A percentile compares a stretch with the other conserved stretches of the same genome.
phyloP scores from a whole-genome alignment of 2,797 vertebrate genomes.

The Acanthiza pusilla region DNA sequence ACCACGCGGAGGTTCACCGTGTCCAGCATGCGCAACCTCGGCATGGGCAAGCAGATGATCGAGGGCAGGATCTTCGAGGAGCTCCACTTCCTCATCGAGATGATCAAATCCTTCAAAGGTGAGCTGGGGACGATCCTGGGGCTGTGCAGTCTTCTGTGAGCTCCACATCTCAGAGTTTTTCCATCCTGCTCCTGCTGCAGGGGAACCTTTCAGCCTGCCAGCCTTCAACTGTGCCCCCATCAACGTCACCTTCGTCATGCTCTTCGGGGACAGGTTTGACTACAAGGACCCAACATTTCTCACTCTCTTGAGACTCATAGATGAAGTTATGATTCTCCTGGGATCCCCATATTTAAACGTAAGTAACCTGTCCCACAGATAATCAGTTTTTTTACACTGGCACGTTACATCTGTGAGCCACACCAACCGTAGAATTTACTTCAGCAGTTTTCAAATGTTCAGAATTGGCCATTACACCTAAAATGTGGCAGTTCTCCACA shows the following conservation, averaged over 20 bases:
- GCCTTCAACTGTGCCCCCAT: constrained; percentile 71
- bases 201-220: constrained; percentile 66
- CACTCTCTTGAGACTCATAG: constrained; percentile 71
- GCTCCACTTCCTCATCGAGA: constrained; percentile 55
- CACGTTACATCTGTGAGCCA: background rate
- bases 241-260: constrained; percentile 68
- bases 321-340: constrained; percentile 74
- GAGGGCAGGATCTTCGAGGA: constrained; percentile 65
- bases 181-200: background rate
- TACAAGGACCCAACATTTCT: constrained; percentile 67
- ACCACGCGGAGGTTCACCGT: constrained; percentile 66
- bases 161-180: background rate
- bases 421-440: background rate
- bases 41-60: constrained; percentile 61
- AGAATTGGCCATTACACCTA: background rate
- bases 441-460: background rate
- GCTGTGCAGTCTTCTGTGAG: background rate
- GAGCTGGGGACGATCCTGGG: background rate
- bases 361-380: background rate
- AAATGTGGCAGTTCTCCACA: accelerated
- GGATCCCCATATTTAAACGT: constrained; percentile 70
- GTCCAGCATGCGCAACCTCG: constrained; percentile 69
- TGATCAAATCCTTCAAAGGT: constrained; percentile 69
- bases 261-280: constrained; percentile 74
- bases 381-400: background rate